Evolutionary conservation across 2,797 vertebrate genomes (phyloP).

Genomic region (Lacerta viridis): DNA sequence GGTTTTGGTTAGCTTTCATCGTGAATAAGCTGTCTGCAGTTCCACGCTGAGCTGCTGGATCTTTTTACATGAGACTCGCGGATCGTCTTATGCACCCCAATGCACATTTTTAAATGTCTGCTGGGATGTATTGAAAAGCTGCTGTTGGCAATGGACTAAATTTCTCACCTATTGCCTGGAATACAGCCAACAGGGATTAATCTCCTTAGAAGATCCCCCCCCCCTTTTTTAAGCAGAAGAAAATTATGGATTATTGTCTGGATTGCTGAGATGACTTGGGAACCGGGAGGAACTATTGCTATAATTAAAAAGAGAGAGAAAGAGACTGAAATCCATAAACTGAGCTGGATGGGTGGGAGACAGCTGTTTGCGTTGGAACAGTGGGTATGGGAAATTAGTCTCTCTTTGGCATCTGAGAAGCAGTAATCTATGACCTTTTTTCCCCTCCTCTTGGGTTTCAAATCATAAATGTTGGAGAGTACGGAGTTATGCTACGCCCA

Average conservation of each 20-base stretch:
- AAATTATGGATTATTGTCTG: conserved; percentile 17
- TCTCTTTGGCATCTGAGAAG: neutral
- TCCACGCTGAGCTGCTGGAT: neutral
- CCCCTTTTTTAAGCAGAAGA: neutral
- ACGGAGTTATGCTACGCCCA: neutral
- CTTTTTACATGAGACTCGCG: neutral
- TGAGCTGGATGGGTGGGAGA: conserved; percentile 12
- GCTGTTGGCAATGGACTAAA: neutral
- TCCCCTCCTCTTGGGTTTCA: neutral
- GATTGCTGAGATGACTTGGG: conserved; percentile 10
- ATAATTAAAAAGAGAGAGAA: conserved; percentile 34
- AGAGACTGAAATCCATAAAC: conserved; percentile 36
- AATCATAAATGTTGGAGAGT: conserved; percentile 4
- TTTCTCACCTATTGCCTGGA: conserved; percentile 1
- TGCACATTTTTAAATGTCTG: neutral
- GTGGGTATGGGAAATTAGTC: conserved; percentile 12
- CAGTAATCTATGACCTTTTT: conserved; percentile 16
- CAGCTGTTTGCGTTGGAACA: conserved; percentile 17
- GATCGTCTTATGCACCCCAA: neutral
- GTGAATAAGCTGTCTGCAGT: neutral
- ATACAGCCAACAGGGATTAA: conserved; percentile 1
- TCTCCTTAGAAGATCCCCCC: neutral
- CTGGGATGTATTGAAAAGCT: neutral
- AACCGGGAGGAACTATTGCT: conserved; percentile 1
- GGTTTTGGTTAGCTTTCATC: neutral